These are phyloP conservation scores for Betta splendens DNA, from an alignment of 2,797 vertebrate genomes.

Conservation along the genomic window DNA sequence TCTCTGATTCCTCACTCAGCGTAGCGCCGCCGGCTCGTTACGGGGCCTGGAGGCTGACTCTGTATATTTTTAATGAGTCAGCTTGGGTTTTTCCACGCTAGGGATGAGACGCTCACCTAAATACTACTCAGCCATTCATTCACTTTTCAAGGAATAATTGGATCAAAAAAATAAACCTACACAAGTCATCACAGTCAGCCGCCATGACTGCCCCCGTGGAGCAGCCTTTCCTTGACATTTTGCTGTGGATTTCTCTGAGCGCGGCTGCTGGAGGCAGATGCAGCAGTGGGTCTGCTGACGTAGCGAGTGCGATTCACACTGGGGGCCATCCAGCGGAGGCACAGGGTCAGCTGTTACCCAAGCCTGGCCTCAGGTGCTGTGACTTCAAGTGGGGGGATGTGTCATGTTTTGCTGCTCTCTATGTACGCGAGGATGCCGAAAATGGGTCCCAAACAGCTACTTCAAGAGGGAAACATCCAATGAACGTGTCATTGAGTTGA, in stretches of 20 bases:
- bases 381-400: conserved; percentile 39
- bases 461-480: conserved; percentile 11
- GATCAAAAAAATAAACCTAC: neutral
- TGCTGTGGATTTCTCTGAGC: conserved; percentile 53
- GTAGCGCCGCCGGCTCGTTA: conserved; percentile 29
- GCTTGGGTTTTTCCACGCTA: conserved; percentile 29
- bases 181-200: too few species aligned
- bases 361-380: conserved; percentile 59
- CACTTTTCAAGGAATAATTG: conserved; percentile 12
- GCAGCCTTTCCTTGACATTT: conserved; percentile 63
- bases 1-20: conserved; percentile 14
- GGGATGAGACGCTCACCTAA: conserved; percentile 13
- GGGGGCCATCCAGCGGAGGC: conserved; percentile 57
- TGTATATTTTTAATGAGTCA: conserved; percentile 58
- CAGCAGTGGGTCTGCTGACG: conserved; percentile 40
- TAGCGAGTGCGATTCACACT: conserved; percentile 38
- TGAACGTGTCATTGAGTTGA: neutral
- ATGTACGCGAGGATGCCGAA: conserved; percentile 5
- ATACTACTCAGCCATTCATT: conserved; percentile 17
- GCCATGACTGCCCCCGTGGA: conserved; percentile 19
- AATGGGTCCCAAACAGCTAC: conserved; percentile 24
- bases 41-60: conserved; percentile 19
- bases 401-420: conserved; percentile 23
- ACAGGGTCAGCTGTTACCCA: conserved; percentile 59
- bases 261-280: conserved; percentile 49